Percentiles rank a stretch among this genome's conserved stretches.
Conservation (phyloP, 2,888 invertebrate genomes). For the Sisyra terminalis region DNA sequence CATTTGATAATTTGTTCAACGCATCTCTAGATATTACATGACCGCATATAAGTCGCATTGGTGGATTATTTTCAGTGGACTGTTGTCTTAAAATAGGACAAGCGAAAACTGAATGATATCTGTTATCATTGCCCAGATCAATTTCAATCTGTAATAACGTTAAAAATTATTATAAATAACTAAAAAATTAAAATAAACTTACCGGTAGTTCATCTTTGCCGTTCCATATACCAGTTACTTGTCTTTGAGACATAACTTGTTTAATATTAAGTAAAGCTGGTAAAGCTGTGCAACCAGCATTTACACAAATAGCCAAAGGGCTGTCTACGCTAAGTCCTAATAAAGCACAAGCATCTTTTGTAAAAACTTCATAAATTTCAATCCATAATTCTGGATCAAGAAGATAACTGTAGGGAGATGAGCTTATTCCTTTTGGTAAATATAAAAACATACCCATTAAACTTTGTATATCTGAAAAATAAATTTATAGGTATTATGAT, state of each 20-base stretch:
- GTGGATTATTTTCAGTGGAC: slow-evolving; percentile 89
- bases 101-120: slow-evolving; percentile 96
- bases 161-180: background rate
- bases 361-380: slow-evolving; percentile 79
- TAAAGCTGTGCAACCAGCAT: slow-evolving; percentile 84
- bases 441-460: slow-evolving; percentile 76
- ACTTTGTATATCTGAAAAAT: slow-evolving; percentile 56
- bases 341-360: slow-evolving; percentile 80
- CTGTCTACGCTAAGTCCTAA: slow-evolving; percentile 80
- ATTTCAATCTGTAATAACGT: slow-evolving; percentile 66
- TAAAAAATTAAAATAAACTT: slow-evolving; percentile 20
- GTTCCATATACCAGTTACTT: slow-evolving; percentile 88
- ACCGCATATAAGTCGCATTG: slow-evolving; percentile 92
- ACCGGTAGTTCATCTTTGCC: slow-evolving; percentile 92
- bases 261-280: slow-evolving; percentile 90
- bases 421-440: slow-evolving; percentile 57
- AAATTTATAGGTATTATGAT: too few relatives aligned
- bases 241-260: slow-evolving; percentile 75
- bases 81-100: slow-evolving; percentile 97
- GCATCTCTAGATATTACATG: slow-evolving; percentile 98
- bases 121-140: slow-evolving; percentile 76
- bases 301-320: slow-evolving; percentile 80
- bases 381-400: slow-evolving; percentile 63
- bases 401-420: slow-evolving; percentile 63
- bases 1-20: slow-evolving; percentile 81